phyloP scores from a whole-genome alignment of 2,888 invertebrate species.

The Euplagia quadripunctaria region DNA sequence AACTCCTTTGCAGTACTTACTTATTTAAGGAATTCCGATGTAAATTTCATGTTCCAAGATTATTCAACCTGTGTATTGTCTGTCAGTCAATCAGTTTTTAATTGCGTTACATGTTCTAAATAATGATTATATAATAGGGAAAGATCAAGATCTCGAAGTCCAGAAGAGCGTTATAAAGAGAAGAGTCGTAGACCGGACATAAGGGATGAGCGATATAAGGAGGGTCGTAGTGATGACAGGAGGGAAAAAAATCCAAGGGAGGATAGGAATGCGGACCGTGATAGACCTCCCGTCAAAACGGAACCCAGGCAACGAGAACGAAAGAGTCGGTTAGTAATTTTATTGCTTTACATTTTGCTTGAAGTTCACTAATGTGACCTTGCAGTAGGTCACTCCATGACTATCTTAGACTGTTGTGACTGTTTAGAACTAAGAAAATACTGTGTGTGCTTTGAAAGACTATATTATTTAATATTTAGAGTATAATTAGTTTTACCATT shows the following conservation, averaged over 20 bases:
- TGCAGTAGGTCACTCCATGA: too few species aligned
- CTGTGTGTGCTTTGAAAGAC: too few species aligned
- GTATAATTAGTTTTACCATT: too few species aligned
- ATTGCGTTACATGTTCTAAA: neutral
- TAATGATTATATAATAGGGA: constrained; percentile 51
- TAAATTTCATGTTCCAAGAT: too few species aligned
- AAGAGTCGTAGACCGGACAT: constrained; percentile 53
- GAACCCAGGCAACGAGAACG: constrained; percentile 59
- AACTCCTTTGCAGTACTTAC: too few species aligned
- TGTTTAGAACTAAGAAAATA: too few species aligned
- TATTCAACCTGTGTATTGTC: neutral
- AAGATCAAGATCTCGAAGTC: constrained; percentile 63
- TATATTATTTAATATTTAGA: too few species aligned
- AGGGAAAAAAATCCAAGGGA: constrained; percentile 35
- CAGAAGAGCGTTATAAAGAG: constrained; percentile 67
- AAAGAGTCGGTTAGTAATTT: constrained; percentile 65
- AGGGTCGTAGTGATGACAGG: constrained; percentile 29
- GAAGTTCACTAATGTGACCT: too few species aligned
- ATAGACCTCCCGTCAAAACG: constrained; percentile 36
- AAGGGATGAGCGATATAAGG: constrained; percentile 55
- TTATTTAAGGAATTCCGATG: too few species aligned
- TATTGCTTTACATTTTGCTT: neutral
- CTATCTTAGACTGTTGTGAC: too few species aligned
- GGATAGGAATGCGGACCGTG: constrained; percentile 33
- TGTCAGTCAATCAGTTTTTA: neutral